These are phyloP conservation scores for Alcedo atthis DNA, from an alignment of 2,797 vertebrate species.

Conservation along the genomic window DNA sequence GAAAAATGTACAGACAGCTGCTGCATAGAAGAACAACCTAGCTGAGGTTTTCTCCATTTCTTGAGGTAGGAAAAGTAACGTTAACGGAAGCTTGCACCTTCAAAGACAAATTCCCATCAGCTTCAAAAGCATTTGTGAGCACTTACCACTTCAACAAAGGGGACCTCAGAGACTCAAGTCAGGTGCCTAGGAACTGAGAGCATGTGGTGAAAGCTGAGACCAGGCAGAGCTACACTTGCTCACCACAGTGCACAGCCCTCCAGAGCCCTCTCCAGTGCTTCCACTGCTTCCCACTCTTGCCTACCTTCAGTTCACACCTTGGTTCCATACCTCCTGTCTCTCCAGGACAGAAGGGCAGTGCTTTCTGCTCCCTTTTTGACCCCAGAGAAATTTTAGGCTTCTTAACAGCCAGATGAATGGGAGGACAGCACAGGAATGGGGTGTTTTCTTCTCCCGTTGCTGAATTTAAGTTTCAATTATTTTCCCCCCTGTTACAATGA, in stretches of 20 bases:
- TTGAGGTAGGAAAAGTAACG: neutral
- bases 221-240: neutral
- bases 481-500: neutral
- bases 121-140: neutral
- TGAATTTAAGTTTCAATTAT: neutral
- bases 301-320: neutral
- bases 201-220: neutral
- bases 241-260: neutral
- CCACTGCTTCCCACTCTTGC: neutral
- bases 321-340: neutral
- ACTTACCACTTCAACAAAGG: neutral
- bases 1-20: neutral
- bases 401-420: neutral
- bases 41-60: neutral
- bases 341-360: neutral
- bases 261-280: neutral
- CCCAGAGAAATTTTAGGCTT: neutral
- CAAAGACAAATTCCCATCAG: neutral
- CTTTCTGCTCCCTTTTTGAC: neutral
- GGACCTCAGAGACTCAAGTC: neutral
- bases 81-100: neutral
- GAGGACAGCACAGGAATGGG: neutral
- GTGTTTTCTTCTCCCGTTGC: fast-evolving
- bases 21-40: neutral
- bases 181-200: neutral